Percentiles rank a stretch among this genome's conserved stretches.
These are phyloP conservation scores for Scleropages formosus DNA, from an alignment of 2,797 vertebrate species.

Conservation along the genomic window DNA sequence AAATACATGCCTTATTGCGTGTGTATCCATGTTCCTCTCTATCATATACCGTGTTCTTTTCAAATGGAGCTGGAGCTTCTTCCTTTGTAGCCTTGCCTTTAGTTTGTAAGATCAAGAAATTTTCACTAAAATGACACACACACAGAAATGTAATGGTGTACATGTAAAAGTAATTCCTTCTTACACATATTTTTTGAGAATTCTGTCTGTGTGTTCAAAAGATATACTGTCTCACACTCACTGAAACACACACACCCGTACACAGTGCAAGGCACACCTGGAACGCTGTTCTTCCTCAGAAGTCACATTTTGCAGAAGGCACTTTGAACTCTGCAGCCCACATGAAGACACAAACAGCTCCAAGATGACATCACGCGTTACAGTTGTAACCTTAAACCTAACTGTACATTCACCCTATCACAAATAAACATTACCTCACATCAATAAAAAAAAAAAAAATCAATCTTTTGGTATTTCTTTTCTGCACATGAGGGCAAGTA, in stretches of 20 bases:
- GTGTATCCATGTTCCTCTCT: neutral
- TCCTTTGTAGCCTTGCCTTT: neutral
- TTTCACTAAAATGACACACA: conserved; percentile 23
- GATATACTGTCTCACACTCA: too few species aligned
- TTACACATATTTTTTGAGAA: conserved; percentile 31
- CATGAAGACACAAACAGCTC: conserved; percentile 42
- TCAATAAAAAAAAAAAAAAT: conserved; percentile 37
- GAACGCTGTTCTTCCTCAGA: conserved; percentile 35
- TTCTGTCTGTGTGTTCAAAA: conserved; percentile 28
- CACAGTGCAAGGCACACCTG: conserved; percentile 8
- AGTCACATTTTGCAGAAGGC: conserved; percentile 59
- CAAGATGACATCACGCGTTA: conserved; percentile 40
- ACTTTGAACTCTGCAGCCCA: conserved; percentile 59
- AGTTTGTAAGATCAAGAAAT: conserved; percentile 24
- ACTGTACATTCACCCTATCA: conserved; percentile 46
- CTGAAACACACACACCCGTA: neutral
- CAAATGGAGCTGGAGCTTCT: too few species aligned
- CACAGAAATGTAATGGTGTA: neutral
- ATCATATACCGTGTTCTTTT: conserved; percentile 4
- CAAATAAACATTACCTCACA: conserved; percentile 43
- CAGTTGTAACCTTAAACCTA: conserved; percentile 30
- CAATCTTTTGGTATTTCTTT: conserved; percentile 18
- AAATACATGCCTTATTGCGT: conserved; percentile 14
- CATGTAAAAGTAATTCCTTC: conserved; percentile 9
- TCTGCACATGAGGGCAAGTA: conserved; percentile 6